Base-by-base conservation (phyloP, 2,888 invertebrate species). In the Pollenia labialis region DNA sequence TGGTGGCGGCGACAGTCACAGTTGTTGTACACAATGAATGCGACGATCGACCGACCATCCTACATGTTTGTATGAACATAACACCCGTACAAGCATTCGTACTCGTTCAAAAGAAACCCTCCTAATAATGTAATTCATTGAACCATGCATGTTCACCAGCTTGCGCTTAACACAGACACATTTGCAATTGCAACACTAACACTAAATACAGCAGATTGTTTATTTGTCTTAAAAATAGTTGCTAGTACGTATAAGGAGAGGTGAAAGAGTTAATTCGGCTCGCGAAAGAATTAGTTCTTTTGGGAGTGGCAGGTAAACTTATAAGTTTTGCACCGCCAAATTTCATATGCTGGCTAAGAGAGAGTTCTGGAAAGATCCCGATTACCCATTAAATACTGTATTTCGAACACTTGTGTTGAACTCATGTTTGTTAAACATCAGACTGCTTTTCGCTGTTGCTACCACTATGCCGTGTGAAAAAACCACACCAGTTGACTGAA, bases 51-150 rank as follows among this genome's bases (percentile, higher is more conserved):
- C 83, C 76, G 64, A 64, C 64, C 64, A 71, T 83, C 83, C 64
- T 71, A 64, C 76, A 71, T 62, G 23, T n/a, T 56, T 23, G 48
- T 64, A 71, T 76, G 12, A 76, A 64, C 54, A 71, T 42, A n/a
- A 64, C 16, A 60, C 66, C 69, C 54, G 54, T 71, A 83, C 54
- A 56, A 77, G 66, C 64, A 74, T 81, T 66, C n/a, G 48, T 48
- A 72, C 40, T 66, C 56, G 56, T 56, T 50, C 74, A 48, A 56
- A 74, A 18, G 32, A 71, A 82, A 79, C 85, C 81, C 85, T 82
- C 85, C 81, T 85, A 79, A 82, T 82, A 85, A 81, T 68, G 77
- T 56, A 82, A 75, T 82, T 85, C 81, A 82, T 74, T 79, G 85
- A 85, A 85, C 85, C 77, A 74, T 82, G 77, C 77, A 74, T 82